phyloP scores from a whole-genome alignment of 2,888 invertebrate genomes.

The Oscheius sp. region DNA sequence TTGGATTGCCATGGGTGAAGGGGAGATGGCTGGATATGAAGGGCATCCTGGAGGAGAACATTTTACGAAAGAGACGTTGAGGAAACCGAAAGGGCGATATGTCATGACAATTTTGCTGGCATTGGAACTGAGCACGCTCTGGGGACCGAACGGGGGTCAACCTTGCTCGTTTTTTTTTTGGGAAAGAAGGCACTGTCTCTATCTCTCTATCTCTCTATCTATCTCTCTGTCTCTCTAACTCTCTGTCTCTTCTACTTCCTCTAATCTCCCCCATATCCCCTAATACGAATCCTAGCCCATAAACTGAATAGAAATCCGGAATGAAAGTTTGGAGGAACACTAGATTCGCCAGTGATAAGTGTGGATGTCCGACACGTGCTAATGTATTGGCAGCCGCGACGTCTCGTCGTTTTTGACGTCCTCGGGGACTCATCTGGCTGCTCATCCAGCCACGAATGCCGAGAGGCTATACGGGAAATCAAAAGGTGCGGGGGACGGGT shows the following conservation, averaged over 20 bases:
- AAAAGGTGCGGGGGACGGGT: constrained; percentile 8
- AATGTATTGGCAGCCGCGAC: constrained; percentile 28
- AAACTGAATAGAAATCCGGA: constrained; percentile 5
- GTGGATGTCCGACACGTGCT: constrained; percentile 32
- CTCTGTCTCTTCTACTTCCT: no score
- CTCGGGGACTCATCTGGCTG: constrained; percentile 31
- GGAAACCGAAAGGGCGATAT: constrained; percentile 6
- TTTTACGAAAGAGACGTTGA: constrained; percentile 3
- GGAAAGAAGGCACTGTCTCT: no score
- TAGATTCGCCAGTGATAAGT: constrained; percentile 16
- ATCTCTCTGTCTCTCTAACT: no score
- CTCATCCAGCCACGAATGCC: constrained; percentile 18
- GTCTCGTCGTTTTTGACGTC: constrained; percentile 34
- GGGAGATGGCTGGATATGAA: constrained; percentile 41
- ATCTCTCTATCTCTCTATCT: no score
- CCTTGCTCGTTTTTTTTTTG: no score
- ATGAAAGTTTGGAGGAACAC: not conserved
- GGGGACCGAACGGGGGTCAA: no score
- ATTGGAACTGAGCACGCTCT: no score
- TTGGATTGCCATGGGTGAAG: constrained; percentile 31
- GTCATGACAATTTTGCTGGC: constrained; percentile 2
- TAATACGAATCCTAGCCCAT: no score
- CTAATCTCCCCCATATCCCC: no score
- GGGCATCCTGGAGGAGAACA: constrained; percentile 36
- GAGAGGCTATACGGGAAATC: not conserved